Base-by-base conservation (phyloP, 2,797 vertebrate species). In the Sebastes vulpes region DNA sequence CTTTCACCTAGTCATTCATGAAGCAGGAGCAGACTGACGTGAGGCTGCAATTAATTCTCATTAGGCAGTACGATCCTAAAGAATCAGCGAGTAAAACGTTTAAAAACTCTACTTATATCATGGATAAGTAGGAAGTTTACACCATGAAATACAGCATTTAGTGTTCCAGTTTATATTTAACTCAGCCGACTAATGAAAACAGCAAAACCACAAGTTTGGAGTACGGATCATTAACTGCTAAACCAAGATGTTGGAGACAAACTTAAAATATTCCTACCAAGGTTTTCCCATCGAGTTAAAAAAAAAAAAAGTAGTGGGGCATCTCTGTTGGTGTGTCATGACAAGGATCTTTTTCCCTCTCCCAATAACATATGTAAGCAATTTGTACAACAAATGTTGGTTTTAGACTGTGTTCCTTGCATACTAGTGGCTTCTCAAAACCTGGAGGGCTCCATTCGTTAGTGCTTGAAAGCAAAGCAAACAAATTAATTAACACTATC, bases 401-500 rank as follows among this genome's bases (percentile, higher is more conserved):
- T 96, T 97, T 94, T 94, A 95, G 93, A 89, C 90, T 52, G 91
- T 94, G 90, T 95, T 95, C 92, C 88, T 93, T 92, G 91, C 79
- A 79, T 89, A 92, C 94, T 91, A 89, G 95, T 96, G 95, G 95
- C 96, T 96, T 91, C 86, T 90, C 89, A 64, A 76, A 92, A 94
- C 92, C 90, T 78, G 83, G 85, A 94, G 93, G 94, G 93, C 94
- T 93, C 92, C 20, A 83, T 96, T 97, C 93, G 84, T 95, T 94
- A 91, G 90, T 83, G 91, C 91, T 94, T 93, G 83, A 95, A 94
- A 91, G 90, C 90, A 97, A 97, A 96, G 92, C 94, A 97, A 97
- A 97, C 96, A 96, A 96, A 97, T 97, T 96, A 97, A 97, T 97
- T 96, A 96, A 94, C 82, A 79, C 96, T 96, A 96, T 97, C 97